phyloP scores from a whole-genome alignment of 2,888 invertebrate species.

The Eristalinus aeneus region DNA sequence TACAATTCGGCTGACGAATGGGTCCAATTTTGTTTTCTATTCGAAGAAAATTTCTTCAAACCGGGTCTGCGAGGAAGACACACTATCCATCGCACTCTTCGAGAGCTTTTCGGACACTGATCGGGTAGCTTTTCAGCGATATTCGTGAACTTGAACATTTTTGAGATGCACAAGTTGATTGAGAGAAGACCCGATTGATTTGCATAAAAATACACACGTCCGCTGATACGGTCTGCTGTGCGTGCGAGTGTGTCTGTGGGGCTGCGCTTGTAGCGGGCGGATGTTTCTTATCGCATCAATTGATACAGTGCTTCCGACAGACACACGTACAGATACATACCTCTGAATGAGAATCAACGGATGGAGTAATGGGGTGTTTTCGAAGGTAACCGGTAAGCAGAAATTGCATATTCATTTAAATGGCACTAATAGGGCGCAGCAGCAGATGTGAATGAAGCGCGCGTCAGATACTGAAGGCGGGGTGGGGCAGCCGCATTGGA shows the following conservation, averaged over 20 bases:
- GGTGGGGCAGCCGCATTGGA: background rate
- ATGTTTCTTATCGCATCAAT: conserved; percentile 3
- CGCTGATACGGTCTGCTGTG: background rate
- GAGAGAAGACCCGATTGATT: conserved; percentile 22
- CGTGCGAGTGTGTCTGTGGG: background rate
- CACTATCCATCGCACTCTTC: background rate
- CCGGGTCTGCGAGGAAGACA: background rate
- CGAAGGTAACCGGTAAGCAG: background rate
- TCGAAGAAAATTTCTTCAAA: background rate
- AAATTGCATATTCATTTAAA: background rate
- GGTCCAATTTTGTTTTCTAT: background rate
- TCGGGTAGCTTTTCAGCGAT: conserved; percentile 22
- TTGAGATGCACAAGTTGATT: conserved; percentile 13
- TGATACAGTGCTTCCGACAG: background rate
- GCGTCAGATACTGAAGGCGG: background rate
- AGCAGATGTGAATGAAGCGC: background rate
- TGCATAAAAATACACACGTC: background rate
- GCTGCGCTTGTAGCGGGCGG: background rate
- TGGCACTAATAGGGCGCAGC: background rate
- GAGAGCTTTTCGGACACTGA: conserved; percentile 41
- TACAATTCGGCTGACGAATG: background rate
- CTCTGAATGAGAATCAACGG: background rate
- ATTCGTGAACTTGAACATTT: conserved; percentile 1
- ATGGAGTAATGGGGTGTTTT: background rate
- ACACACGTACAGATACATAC: background rate